These are phyloP conservation scores for Balaenoptera acutorostrata DNA, from an alignment of 2,113 vertebrate species.

Conservation along the genomic window DNA sequence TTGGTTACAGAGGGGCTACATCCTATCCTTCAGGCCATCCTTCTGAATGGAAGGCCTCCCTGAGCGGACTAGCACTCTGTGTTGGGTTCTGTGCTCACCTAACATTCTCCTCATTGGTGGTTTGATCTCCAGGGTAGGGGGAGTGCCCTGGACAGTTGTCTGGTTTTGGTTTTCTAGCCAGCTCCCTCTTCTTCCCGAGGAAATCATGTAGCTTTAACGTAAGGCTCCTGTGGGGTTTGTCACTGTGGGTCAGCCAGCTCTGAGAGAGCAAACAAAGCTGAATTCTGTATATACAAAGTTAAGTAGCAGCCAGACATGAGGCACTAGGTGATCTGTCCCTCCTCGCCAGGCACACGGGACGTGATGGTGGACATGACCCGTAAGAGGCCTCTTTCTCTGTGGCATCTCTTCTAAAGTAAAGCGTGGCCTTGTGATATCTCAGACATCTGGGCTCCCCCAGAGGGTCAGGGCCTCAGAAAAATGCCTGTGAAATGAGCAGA, in stretches of 20 bases:
- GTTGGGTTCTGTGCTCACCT: not conserved
- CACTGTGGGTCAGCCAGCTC: not conserved
- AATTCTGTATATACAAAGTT: not conserved
- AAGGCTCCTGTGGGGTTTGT: not conserved
- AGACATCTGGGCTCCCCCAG: not conserved
- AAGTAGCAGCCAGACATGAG: not conserved
- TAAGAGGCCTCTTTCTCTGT: constrained; percentile 17
- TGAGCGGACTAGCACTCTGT: not conserved
- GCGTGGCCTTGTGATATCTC: constrained; percentile 31
- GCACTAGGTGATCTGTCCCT: not conserved
- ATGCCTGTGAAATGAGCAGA: not conserved
- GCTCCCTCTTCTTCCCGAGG: not conserved
- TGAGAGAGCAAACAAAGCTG: not conserved
- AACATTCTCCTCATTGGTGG: not conserved
- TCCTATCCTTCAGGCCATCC: not conserved
- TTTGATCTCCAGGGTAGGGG: not conserved
- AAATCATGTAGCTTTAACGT: not conserved
- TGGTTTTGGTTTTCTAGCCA: not conserved
- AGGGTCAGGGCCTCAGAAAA: not conserved
- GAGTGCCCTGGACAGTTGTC: not conserved
- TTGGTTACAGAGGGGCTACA: not conserved
- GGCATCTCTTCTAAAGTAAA: constrained; percentile 33
- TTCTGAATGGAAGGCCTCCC: not conserved
- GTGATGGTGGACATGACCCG: not conserved
- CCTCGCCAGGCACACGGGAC: not conserved